Percentiles rank a stretch among this genome's conserved stretches.
Evolutionary conservation across 92 coral and sea anemone species (phyloP).

Genomic region (Palythoa grandis): DNA sequence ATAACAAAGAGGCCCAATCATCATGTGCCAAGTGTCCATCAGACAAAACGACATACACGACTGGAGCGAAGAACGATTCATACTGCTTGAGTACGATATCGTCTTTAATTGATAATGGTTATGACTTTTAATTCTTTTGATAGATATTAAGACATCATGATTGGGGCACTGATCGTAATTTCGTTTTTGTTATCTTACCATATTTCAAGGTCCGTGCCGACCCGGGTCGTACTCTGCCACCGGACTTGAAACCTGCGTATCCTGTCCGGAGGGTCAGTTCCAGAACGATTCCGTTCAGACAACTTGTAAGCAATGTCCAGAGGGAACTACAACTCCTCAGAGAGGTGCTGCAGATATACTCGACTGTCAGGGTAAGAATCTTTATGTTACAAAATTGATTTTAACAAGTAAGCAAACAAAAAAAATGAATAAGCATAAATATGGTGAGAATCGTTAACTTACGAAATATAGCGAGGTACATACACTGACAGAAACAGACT

Average conservation of each 20-base stretch:
- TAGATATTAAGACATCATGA: background rate
- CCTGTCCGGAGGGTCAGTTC: constrained; percentile 25
- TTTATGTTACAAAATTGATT: too few relatives aligned
- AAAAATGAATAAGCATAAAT: too few relatives aligned
- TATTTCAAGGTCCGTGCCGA: background rate
- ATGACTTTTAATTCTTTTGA: too few relatives aligned
- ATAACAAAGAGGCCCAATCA: background rate
- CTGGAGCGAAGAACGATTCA: too few relatives aligned
- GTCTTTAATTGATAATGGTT: too few relatives aligned
- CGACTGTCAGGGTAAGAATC: constrained; percentile 14
- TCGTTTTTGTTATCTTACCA: background rate
- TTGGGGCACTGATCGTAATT: background rate
- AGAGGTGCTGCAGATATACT: background rate
- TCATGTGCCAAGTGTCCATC: constrained; percentile 15
- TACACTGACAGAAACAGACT: too few relatives aligned
- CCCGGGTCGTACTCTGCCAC: constrained; percentile 12
- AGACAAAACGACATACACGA: too few relatives aligned
- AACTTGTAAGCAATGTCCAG: constrained; percentile 15
- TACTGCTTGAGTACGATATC: background rate
- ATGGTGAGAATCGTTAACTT: too few relatives aligned
- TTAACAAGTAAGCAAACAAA: too few relatives aligned
- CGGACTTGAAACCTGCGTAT: constrained; percentile 16
- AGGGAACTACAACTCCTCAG: constrained; percentile 6
- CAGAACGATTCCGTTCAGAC: background rate
- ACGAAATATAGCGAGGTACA: too few relatives aligned